Percentiles rank a stretch among this genome's conserved stretches.
Conservation (phyloP, 2,113 vertebrate species). For the Aegotheles bennettii region DNA sequence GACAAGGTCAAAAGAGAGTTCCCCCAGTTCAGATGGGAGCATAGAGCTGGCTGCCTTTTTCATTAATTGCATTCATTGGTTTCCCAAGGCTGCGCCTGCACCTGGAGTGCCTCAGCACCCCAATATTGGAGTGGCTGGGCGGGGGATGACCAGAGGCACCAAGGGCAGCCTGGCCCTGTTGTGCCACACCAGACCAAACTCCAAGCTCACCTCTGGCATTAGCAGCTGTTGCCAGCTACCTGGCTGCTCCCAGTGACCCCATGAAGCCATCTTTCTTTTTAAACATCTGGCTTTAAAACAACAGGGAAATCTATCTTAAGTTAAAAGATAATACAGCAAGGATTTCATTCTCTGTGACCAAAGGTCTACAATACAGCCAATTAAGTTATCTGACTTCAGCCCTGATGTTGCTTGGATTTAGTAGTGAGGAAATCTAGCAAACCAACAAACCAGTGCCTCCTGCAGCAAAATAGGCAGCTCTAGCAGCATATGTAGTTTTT, state of each 20-base stretch:
- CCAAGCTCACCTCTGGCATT: background rate
- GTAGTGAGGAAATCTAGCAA: background rate
- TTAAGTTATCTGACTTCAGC: background rate
- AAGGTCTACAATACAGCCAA: background rate
- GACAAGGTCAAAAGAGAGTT: background rate
- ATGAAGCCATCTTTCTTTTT: background rate
- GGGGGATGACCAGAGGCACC: accelerated
- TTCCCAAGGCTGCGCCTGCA: background rate
- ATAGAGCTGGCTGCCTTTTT: background rate
- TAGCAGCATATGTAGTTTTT: constrained; percentile 28
- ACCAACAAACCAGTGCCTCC: background rate
- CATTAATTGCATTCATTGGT: background rate
- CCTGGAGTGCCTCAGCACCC: background rate
- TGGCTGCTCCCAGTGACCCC: background rate
- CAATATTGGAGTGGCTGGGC: accelerated
- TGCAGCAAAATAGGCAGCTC: constrained; percentile 12
- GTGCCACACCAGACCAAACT: background rate
- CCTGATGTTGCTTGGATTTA: background rate
- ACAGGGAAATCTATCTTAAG: background rate
- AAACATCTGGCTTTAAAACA: background rate
- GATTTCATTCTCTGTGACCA: background rate
- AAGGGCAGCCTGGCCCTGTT: background rate
- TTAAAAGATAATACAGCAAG: background rate
- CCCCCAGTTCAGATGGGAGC: background rate
- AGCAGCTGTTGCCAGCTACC: background rate